Evolutionary conservation across 1,140 invertebrate species (phyloP).

Genomic region (Zaprionus ghesquierei): DNA sequence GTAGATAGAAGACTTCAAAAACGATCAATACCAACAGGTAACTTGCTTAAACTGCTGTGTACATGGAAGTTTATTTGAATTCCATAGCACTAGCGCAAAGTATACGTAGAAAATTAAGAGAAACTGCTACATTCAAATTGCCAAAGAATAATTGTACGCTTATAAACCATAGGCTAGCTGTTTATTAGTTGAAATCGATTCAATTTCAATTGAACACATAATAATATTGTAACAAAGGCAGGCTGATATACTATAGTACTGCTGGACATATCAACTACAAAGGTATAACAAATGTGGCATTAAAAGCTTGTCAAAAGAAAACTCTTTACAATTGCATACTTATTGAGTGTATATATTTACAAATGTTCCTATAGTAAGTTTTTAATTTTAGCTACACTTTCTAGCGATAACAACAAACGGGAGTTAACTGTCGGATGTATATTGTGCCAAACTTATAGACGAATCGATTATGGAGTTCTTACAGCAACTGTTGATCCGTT

Average conservation of each 20-base stretch:
- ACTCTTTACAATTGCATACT: background rate
- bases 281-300: background rate
- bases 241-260: too few relatives aligned
- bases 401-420: background rate
- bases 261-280: background rate
- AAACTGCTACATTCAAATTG: background rate
- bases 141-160: slow-evolving; percentile 2
- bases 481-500: slow-evolving; percentile 96
- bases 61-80: background rate
- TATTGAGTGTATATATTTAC: background rate
- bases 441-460: slow-evolving; percentile 24
- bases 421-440: slow-evolving; percentile 7
- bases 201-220: background rate
- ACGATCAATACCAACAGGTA: background rate
- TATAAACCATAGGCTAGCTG: too few relatives aligned
- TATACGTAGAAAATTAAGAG: background rate
- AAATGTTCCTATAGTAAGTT: background rate
- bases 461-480: slow-evolving; percentile 83
- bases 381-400: too few relatives aligned
- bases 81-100: background rate
- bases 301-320: background rate
- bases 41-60: background rate
- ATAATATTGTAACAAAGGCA: too few relatives aligned
- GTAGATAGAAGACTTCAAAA: slow-evolving; percentile 11
- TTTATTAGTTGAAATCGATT: background rate